Percentiles rank a stretch among this genome's conserved stretches.
phyloP scores from a whole-genome alignment of 2,113 vertebrate genomes.

The Marmota flaviventris region DNA sequence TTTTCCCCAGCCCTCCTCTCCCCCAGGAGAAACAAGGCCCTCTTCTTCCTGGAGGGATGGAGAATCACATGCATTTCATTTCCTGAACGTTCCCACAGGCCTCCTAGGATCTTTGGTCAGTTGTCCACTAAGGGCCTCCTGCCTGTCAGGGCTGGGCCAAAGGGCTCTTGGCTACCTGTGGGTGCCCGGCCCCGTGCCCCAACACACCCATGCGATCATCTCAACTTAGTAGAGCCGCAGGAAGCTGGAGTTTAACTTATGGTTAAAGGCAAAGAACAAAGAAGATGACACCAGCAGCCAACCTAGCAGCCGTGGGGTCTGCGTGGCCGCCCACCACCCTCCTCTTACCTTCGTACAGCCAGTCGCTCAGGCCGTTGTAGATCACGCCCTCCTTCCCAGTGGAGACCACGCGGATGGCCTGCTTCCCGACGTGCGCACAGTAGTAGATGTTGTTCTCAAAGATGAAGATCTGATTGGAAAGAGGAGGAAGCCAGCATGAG shows the following conservation, averaged over 20 bases:
- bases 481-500: slow-evolving; percentile 74
- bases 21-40: not conserved
- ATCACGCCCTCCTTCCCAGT: slow-evolving; percentile 97
- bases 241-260: not conserved
- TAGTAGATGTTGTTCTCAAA: slow-evolving; percentile 99
- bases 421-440: slow-evolving; percentile 95
- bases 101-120: slow-evolving; percentile 57
- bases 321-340: fast-evolving
- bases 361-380: slow-evolving; percentile 98
- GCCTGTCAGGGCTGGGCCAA: not conserved
- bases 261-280: not conserved
- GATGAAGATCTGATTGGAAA: slow-evolving; percentile 94
- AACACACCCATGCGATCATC: not conserved
- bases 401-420: slow-evolving; percentile 97
- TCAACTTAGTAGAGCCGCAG: not conserved
- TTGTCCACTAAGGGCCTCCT: slow-evolving; percentile 54
- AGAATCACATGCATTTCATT: not conserved
- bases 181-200: not conserved
- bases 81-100: slow-evolving; percentile 24
- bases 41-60: not conserved
- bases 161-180: slow-evolving; percentile 50
- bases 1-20: not conserved
- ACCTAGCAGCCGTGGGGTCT: not conserved
- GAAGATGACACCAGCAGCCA: not conserved
- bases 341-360: slow-evolving; percentile 98